Percentiles rank a stretch among this genome's conserved stretches.
Evolutionary conservation across 2,113 vertebrate genomes (phyloP).

Genomic region (Dryoscopus gambensis): DNA sequence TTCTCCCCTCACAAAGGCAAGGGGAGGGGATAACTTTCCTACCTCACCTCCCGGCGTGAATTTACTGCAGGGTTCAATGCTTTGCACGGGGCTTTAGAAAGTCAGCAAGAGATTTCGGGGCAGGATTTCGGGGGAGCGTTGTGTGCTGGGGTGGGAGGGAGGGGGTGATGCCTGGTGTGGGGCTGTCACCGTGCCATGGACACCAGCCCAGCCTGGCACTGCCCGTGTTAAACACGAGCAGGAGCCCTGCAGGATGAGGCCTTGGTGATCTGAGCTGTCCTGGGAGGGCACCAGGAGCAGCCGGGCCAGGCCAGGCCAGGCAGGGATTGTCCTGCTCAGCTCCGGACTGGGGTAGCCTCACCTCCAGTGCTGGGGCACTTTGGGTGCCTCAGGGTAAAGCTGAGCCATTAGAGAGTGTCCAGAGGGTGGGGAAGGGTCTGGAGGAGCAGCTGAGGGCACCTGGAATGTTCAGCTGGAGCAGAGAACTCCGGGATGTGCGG

Average conservation of each 20-base stretch:
- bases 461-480: background rate
- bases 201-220: background rate
- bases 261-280: background rate
- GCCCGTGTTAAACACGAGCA: accelerated
- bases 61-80: background rate
- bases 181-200: accelerated
- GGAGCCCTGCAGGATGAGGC: background rate
- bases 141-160: background rate
- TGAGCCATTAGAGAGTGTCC: background rate
- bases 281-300: background rate
- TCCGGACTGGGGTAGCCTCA: background rate
- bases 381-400: background rate
- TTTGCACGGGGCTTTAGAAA: background rate
- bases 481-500: background rate
- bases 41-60: background rate
- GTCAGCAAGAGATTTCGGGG: background rate
- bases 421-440: background rate
- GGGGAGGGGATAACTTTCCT: background rate
- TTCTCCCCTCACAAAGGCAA: background rate
- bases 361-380: background rate
- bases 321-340: background rate
- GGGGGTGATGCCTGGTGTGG: background rate
- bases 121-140: background rate
- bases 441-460: background rate
- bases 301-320: background rate